Base-by-base conservation (phyloP, 2,797 vertebrate species). In the Oryzias sinensis region DNA sequence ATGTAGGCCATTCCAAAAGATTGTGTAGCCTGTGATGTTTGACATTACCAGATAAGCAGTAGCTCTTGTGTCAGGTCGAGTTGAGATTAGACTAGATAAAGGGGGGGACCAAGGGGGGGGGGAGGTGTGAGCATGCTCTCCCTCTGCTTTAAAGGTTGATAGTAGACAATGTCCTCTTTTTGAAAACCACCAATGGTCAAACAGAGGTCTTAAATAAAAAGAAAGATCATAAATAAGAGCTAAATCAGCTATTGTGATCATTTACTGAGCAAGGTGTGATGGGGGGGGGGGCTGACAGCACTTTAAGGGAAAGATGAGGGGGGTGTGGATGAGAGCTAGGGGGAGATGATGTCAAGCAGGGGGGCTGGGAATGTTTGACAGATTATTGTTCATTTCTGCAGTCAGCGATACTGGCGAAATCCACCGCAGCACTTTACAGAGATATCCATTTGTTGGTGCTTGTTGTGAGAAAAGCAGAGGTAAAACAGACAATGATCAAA, bases 191-290 rank as follows among this genome's bases (percentile, higher is more conserved):
- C 77, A 75, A 53, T 60, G 75, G 60, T 33, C 62, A n/a, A 58
- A 74, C 72, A 69, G 43, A 75, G 77, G 68, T 79, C 81, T 89
- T 89, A 84, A 88, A 88, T 87, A 71, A 87, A 79, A 73, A 74
- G 83, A 90, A 71, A 80, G 88, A 89, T 80, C 83, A 81, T 70
- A 81, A 24, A 37, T 37, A 37, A 37, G 9, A 37, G 4, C 45
- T 14, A 14, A 14, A 22, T 46, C 18, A 46, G 4, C 18, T 9
- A 1, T 18, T 20, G 18, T 46, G 17, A 17, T 44, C 43, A 44
- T 44, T 43, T 64, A 56, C 72, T 72, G 72, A 89, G 76, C 59
- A 79, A 84, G 44, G 16, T 1, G 3, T 25, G 43, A n/a, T 20
- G 33, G 18, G 64, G 53, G 18, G 42, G 33, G 14, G 63, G 53